These are phyloP conservation scores for Venusia cambrica DNA, from an alignment of 2,888 invertebrate species.

Conservation along the genomic window DNA sequence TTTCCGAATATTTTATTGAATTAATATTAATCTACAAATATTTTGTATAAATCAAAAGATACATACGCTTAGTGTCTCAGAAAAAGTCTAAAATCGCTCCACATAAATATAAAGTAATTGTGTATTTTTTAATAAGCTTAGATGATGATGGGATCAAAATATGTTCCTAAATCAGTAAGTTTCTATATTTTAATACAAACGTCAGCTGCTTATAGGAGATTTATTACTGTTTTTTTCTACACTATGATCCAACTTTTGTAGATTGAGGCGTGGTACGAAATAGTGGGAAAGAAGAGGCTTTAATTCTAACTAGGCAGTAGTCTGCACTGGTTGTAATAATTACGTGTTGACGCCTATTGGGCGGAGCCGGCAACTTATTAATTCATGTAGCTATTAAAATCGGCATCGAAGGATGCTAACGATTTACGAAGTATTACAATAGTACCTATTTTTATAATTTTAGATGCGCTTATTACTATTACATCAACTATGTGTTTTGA, in stretches of 20 bases:
- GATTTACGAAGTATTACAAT: constrained; percentile 29
- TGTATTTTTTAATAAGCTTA: no score
- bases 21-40: no score
- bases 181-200: no score
- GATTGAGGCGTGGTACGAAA: constrained; percentile 49
- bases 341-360: constrained; percentile 73
- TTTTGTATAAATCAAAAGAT: no score
- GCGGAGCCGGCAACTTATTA: constrained; percentile 71
- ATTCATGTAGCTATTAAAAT: constrained; percentile 71
- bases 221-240: constrained; percentile 28
- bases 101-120: no score
- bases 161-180: no score
- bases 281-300: constrained; percentile 50
- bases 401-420: constrained; percentile 52
- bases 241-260: constrained; percentile 19
- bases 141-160: no score
- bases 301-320: constrained; percentile 64
- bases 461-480: constrained; percentile 1
- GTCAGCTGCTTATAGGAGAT: neutral
- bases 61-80: no score
- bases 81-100: no score
- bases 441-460: no score
- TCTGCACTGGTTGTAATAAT: constrained; percentile 66
- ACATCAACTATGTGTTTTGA: constrained; percentile 1
- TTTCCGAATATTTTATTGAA: no score